Percentiles rank a stretch among this genome's conserved stretches.
phyloP scores from a whole-genome alignment of 2,113 vertebrate species.

The Mugil cephalus region DNA sequence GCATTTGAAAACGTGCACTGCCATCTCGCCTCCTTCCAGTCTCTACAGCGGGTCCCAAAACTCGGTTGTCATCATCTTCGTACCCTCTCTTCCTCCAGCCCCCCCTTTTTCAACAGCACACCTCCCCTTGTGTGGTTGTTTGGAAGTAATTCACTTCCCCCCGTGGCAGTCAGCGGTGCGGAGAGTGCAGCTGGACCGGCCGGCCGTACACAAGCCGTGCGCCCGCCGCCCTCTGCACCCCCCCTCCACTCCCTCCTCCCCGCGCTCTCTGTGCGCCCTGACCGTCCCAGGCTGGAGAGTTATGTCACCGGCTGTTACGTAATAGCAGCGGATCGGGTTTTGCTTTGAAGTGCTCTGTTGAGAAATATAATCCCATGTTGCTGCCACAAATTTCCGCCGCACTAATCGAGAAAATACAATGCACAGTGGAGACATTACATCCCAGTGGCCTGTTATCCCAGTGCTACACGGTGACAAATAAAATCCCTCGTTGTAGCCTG shows the following conservation, averaged over 20 bases:
- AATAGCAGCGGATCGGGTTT: conserved; percentile 76
- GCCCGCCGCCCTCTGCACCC: conserved; percentile 8
- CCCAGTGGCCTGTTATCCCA: not conserved
- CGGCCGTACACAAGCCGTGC: conserved; percentile 41
- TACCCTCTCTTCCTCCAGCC: not conserved
- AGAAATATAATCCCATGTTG: conserved; percentile 74
- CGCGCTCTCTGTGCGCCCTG: conserved; percentile 45
- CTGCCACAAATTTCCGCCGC: conserved; percentile 53
- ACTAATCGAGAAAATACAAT: conserved; percentile 50
- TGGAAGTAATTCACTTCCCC: conserved; percentile 41
- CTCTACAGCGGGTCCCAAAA: conserved; percentile 30
- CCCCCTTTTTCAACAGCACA: not conserved
- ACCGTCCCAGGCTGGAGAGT: conserved; percentile 68
- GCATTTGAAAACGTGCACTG: conserved; percentile 74
- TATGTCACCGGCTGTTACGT: conserved; percentile 82
- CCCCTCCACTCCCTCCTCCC: not conserved
- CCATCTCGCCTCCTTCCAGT: conserved; percentile 60
- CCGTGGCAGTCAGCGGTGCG: conserved; percentile 26
- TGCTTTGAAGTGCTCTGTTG: conserved; percentile 65
- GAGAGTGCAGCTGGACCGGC: conserved; percentile 58
- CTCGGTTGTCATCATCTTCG: conserved; percentile 31
- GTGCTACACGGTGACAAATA: not conserved
- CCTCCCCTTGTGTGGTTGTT: conserved; percentile 46
- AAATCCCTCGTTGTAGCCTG: not conserved
- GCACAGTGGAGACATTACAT: not conserved